Conservation (phyloP, 2,888 invertebrate genomes). For the Himalopsyche kuldschensis region DNA sequence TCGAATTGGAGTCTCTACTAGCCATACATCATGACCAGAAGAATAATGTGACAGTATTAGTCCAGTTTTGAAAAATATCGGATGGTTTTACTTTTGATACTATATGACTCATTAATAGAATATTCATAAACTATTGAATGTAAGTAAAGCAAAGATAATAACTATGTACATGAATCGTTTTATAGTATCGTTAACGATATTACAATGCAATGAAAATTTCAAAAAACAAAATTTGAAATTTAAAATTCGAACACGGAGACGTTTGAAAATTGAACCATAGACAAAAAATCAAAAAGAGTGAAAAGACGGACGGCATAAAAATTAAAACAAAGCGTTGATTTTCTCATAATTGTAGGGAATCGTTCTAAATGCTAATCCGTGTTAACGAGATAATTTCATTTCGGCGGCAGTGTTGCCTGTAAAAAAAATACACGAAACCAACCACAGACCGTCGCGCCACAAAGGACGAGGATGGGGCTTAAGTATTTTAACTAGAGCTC, state of each 20-base stretch:
- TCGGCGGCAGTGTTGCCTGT: background rate
- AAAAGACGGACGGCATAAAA: background rate
- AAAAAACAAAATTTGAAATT: background rate
- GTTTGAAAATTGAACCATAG: background rate
- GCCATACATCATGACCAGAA: no score
- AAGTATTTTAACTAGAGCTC: background rate
- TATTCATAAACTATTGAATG: no score
- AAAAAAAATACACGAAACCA: conserved; percentile 1
- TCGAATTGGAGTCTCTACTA: no score
- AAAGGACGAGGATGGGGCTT: background rate
- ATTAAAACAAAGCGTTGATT: conserved; percentile 2
- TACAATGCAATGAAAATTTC: background rate
- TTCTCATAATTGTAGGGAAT: conserved; percentile 25
- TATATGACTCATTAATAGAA: no score
- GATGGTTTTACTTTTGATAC: no score
- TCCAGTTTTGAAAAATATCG: no score
- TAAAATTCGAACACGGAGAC: background rate
- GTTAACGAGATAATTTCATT: conserved; percentile 30
- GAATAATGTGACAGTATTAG: no score
- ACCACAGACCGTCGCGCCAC: background rate
- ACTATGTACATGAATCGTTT: no score
- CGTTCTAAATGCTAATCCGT: conserved; percentile 33
- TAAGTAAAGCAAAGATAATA: no score
- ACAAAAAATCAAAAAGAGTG: background rate
- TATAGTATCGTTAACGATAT: background rate